A percentile compares a stretch with the other conserved stretches of the same genome.
Evolutionary conservation across 1,140 invertebrate species (phyloP).

Genomic region (Asobara japonica): DNA sequence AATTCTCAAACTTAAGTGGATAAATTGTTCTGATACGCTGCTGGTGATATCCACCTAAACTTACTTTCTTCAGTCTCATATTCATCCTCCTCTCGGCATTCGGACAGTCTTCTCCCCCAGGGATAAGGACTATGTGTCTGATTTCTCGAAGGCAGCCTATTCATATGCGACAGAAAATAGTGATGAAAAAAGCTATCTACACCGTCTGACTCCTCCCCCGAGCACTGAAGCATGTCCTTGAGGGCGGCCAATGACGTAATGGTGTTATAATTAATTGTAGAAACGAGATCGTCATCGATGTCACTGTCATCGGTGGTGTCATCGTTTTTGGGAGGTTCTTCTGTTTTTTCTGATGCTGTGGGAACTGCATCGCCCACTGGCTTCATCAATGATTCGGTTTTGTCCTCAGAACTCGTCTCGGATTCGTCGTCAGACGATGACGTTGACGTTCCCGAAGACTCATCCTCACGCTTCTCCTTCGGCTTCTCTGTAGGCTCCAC

Average conservation of each 20-base stretch:
- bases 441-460: slow-evolving; percentile 54
- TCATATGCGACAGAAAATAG: slow-evolving; percentile 78
- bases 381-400: slow-evolving; percentile 51
- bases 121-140: slow-evolving; percentile 69
- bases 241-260: slow-evolving; percentile 74
- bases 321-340: slow-evolving; percentile 49
- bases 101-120: slow-evolving; percentile 77
- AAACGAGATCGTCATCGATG: slow-evolving; percentile 73
- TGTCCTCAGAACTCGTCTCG: slow-evolving; percentile 59
- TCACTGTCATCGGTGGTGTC: slow-evolving; percentile 68
- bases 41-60: background rate
- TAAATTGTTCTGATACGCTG: no score
- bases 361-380: slow-evolving; percentile 26
- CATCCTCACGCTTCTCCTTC: slow-evolving; percentile 48
- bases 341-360: slow-evolving; percentile 35
- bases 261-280: slow-evolving; percentile 76
- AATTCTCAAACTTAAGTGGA: no score
- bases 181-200: slow-evolving; percentile 77
- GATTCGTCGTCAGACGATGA: slow-evolving; percentile 61
- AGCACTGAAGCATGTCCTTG: slow-evolving; percentile 74
- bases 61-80: slow-evolving; percentile 73
- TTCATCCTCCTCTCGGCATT: slow-evolving; percentile 85
- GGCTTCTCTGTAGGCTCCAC: slow-evolving; percentile 38
- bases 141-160: slow-evolving; percentile 71
- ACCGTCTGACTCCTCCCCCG: slow-evolving; percentile 70